A percentile compares a stretch with the other conserved stretches of the same genome.
Conservation (phyloP, 30 jellyfish, hydroid and myxozoan species). For the Aurelia aurita complex sp. Pacific region DNA sequence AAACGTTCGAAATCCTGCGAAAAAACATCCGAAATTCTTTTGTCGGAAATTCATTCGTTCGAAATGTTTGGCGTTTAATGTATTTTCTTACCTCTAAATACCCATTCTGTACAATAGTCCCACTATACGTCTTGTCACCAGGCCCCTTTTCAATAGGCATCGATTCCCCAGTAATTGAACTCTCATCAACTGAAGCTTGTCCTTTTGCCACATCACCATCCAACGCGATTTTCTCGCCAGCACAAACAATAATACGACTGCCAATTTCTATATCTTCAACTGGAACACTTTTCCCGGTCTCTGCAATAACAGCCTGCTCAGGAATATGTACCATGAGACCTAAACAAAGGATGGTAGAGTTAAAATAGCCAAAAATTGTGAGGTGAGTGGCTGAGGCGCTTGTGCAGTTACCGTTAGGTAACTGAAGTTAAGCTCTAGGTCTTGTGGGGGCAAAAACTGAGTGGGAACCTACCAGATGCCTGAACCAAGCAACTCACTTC, state of each 20-base stretch:
- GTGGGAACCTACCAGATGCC: no score
- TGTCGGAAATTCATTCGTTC: no score
- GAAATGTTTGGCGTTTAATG: no score
- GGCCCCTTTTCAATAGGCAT: constrained; percentile 72
- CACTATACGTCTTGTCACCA: constrained; percentile 61
- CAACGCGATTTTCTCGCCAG: constrained; percentile 87
- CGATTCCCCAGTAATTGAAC: constrained; percentile 90
- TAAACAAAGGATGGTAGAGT: neutral
- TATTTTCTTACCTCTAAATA: constrained; percentile 57
- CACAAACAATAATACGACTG: constrained; percentile 63
- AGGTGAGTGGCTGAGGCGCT: no score
- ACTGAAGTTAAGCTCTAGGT: no score
- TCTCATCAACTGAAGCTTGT: constrained; percentile 88
- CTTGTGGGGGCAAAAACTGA: no score
- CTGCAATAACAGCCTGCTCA: constrained; percentile 77
- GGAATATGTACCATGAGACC: constrained; percentile 77
- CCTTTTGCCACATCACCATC: constrained; percentile 87
- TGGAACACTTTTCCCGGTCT: constrained; percentile 65
- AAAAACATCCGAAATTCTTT: no score
- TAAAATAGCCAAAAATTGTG: no score
- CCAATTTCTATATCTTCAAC: constrained; percentile 81
- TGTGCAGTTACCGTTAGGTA: no score
- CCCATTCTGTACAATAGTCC: constrained; percentile 85
- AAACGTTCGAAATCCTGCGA: no score
- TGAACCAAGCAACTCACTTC: no score